phyloP scores from a whole-genome alignment of 1,140 invertebrate genomes.

The Drosophila truncata region DNA sequence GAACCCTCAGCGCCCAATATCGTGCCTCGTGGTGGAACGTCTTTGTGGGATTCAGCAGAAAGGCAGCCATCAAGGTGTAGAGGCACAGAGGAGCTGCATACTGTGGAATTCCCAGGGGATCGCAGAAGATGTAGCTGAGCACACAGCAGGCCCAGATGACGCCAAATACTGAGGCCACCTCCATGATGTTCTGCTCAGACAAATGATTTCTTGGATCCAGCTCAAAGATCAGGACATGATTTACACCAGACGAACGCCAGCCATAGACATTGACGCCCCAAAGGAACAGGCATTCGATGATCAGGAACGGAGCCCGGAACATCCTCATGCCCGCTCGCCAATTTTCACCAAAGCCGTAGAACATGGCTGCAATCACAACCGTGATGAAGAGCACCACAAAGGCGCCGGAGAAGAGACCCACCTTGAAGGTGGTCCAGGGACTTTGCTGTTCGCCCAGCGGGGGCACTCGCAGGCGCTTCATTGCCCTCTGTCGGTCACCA shows the following conservation, averaged over 20 bases:
- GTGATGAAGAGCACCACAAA: conserved; percentile 92
- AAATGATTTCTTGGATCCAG: conserved; percentile 95
- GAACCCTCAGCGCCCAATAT: conserved; percentile 87
- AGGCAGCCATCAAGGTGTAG: conserved; percentile 89
- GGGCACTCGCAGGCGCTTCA: conserved; percentile 95
- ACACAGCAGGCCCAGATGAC: conserved; percentile 93
- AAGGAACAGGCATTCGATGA: conserved; percentile 94
- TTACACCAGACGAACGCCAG: conserved; percentile 92
- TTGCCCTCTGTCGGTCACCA: conserved; percentile 93
- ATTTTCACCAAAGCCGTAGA: conserved; percentile 73
- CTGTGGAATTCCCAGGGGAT: conserved; percentile 90
- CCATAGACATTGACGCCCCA: conserved; percentile 96
- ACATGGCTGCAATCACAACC: conserved; percentile 90
- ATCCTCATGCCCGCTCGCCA: conserved; percentile 88
- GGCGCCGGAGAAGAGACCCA: conserved; percentile 93
- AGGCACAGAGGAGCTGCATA: conserved; percentile 92
- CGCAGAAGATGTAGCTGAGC: conserved; percentile 89
- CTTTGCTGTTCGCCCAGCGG: conserved; percentile 93
- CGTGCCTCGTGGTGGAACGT: conserved; percentile 92
- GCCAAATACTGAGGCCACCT: conserved; percentile 93
- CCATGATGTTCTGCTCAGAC: conserved; percentile 94
- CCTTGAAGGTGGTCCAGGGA: conserved; percentile 94
- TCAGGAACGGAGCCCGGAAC: conserved; percentile 93
- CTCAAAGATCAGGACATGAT: conserved; percentile 97
- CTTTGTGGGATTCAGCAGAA: conserved; percentile 92